Evolutionary conservation across 2,888 invertebrate species (phyloP).

Genomic region (Melanostoma mellinum): DNA sequence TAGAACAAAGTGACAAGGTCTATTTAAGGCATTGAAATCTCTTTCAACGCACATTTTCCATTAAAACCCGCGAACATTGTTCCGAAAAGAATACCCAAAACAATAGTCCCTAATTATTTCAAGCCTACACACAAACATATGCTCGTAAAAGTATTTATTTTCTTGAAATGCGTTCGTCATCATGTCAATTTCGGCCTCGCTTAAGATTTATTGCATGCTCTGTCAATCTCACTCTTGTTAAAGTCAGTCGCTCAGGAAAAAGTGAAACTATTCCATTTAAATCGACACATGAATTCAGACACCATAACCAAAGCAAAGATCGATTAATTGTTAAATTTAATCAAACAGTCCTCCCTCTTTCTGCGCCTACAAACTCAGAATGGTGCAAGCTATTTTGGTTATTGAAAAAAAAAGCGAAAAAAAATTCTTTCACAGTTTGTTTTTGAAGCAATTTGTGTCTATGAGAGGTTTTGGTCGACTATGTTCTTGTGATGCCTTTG

Average conservation of each 20-base stretch:
- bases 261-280: slow-evolving; percentile 23
- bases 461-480: slow-evolving; percentile 14
- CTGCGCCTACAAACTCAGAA: not conserved
- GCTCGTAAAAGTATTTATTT: not conserved
- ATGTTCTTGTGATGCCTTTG: slow-evolving; percentile 48
- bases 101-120: too few relatives aligned
- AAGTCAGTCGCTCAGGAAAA: not conserved
- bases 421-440: slow-evolving; percentile 35
- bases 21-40: too few relatives aligned
- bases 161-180: slow-evolving; percentile 9
- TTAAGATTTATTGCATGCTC: slow-evolving; percentile 24
- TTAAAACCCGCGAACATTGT: too few relatives aligned
- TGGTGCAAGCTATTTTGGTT: slow-evolving; percentile 42
- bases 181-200: slow-evolving; percentile 28
- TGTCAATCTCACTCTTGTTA: slow-evolving; percentile 27
- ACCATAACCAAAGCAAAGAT: slow-evolving; percentile 35
- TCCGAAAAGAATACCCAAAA: too few relatives aligned
- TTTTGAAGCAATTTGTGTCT: slow-evolving; percentile 25
- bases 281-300: slow-evolving; percentile 39
- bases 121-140: too few relatives aligned
- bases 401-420: not conserved
- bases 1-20: too few relatives aligned
- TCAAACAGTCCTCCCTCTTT: slow-evolving; percentile 24
- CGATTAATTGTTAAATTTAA: slow-evolving; percentile 63
- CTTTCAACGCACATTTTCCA: too few relatives aligned